Evolutionary conservation across 2,113 vertebrate species (phyloP).

Genomic region (Xyrauchen texanus): DNA sequence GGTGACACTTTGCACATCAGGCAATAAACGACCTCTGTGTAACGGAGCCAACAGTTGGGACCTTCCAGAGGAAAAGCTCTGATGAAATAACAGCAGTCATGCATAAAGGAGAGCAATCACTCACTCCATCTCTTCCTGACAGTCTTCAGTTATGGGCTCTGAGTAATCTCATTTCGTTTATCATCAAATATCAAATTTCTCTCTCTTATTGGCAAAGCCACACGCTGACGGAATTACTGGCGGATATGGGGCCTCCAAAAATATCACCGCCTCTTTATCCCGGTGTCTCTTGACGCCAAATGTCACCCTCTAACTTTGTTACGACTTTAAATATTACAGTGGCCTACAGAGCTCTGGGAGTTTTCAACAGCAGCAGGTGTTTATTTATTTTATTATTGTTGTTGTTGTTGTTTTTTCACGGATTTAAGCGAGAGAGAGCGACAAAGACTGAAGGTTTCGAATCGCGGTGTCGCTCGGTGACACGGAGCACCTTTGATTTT

Average conservation of each 20-base stretch:
- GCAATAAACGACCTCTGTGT: slow-evolving; percentile 70
- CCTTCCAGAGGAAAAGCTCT: slow-evolving; percentile 68
- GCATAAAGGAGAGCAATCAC: slow-evolving; percentile 76
- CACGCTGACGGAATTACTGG: slow-evolving; percentile 65
- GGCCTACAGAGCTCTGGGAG: slow-evolving; percentile 17
- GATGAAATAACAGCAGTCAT: slow-evolving; percentile 75
- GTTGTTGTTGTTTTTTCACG: neutral
- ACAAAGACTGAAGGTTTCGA: neutral
- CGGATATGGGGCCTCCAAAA: slow-evolving; percentile 44
- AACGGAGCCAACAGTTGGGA: slow-evolving; percentile 65
- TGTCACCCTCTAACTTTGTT: slow-evolving; percentile 41
- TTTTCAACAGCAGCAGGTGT: neutral
- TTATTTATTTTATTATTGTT: neutral
- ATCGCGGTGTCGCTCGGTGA: neutral
- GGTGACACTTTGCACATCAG: slow-evolving; percentile 73
- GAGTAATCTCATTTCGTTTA: slow-evolving; percentile 79
- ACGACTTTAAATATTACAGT: slow-evolving; percentile 43
- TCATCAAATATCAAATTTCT: slow-evolving; percentile 79
- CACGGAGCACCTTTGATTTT: slow-evolving; percentile 33
- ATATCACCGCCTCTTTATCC: slow-evolving; percentile 47
- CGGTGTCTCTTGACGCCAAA: slow-evolving; percentile 36
- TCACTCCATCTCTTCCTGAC: slow-evolving; percentile 77
- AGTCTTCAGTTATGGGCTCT: slow-evolving; percentile 76
- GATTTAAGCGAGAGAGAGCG: neutral
- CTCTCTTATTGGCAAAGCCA: slow-evolving; percentile 75